Conservation (phyloP, 2,113 vertebrate genomes). For the Mesitornis unicolor region DNA sequence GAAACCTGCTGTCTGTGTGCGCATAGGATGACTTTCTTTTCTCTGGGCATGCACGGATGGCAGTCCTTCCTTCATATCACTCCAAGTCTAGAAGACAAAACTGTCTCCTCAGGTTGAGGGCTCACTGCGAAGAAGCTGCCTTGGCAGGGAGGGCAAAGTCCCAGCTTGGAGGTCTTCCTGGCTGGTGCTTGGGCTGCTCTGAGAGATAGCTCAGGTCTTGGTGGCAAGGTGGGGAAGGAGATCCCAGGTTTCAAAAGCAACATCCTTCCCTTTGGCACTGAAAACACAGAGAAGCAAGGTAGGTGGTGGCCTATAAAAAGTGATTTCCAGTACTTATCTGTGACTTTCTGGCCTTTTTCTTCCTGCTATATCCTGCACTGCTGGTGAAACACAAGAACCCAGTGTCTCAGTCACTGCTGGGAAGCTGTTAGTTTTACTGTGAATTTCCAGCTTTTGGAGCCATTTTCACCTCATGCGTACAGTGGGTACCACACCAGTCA, state of each 20-base stretch:
- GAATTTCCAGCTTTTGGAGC: not conserved
- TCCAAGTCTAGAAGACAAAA: not conserved
- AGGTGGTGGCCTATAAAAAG: not conserved
- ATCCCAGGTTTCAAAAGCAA: not conserved
- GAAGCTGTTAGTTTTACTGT: not conserved
- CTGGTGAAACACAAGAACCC: not conserved
- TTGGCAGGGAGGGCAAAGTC: not conserved
- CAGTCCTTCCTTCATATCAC: not conserved
- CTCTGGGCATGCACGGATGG: not conserved
- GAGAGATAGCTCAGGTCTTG: accelerated
- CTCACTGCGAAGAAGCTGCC: not conserved
- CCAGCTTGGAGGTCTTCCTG: accelerated
- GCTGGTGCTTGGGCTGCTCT: not conserved
- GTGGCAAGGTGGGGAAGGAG: not conserved
- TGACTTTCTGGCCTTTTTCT: not conserved
- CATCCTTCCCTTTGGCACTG: not conserved
- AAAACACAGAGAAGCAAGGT: not conserved
- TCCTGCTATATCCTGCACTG: not conserved
- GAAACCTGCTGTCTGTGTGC: not conserved
- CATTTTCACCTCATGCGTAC: not conserved
- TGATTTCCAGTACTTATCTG: not conserved
- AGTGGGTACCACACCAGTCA: not conserved
- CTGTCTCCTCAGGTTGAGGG: not conserved
- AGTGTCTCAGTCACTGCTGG: not conserved
- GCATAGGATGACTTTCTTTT: not conserved